Conservation (phyloP, 2,888 invertebrate genomes). For the Melanostoma mellinum region DNA sequence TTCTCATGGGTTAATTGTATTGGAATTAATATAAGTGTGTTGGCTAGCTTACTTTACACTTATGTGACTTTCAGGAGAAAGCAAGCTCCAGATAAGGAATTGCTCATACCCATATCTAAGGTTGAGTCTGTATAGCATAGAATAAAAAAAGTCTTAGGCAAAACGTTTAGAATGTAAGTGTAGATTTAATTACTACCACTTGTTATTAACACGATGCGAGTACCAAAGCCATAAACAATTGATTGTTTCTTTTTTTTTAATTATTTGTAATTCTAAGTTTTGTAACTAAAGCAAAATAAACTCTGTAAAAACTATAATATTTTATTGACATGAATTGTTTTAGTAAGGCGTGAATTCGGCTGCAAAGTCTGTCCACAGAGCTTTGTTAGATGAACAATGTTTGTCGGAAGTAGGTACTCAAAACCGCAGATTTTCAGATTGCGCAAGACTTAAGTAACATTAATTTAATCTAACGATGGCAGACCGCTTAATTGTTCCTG, state of each 20-base stretch:
- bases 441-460: conserved; percentile 6
- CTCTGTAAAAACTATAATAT: conserved; percentile 18
- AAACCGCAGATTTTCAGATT: no score
- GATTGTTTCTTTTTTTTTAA: conserved; percentile 20
- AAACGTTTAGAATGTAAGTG: conserved; percentile 41
- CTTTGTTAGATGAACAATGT: no score
- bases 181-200: conserved; percentile 48
- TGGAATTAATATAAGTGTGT: conserved; percentile 96
- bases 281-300: conserved; percentile 30
- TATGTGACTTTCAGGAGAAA: conserved; percentile 89
- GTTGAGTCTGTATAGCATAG: conserved; percentile 75
- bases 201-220: conserved; percentile 57
- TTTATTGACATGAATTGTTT: conserved; percentile 4
- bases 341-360: neutral
- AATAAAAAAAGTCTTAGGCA: conserved; percentile 15
- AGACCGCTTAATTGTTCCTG: conserved; percentile 59
- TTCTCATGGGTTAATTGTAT: conserved; percentile 97
- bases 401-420: no score
- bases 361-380: no score
- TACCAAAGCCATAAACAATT: conserved; percentile 71
- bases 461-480: conserved; percentile 2
- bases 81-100: conserved; percentile 80
- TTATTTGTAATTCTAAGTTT: conserved; percentile 51
- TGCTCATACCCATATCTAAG: conserved; percentile 76
- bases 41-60: conserved; percentile 92